Evolutionary conservation across 2,113 vertebrate species (phyloP).

Genomic region (Poeciliopsis prolifica): DNA sequence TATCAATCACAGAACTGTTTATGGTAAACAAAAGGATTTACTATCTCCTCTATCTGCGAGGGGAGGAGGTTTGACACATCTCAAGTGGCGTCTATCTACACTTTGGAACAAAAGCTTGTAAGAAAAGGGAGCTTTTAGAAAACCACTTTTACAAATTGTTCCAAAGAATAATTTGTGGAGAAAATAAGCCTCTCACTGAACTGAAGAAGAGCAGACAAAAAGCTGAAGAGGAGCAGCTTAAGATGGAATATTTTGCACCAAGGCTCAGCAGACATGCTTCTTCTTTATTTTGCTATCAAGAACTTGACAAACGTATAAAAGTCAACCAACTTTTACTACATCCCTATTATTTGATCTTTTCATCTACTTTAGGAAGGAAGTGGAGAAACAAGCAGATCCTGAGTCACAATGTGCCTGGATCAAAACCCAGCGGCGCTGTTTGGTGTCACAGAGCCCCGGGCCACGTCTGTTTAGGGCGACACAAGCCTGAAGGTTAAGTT

Average conservation of each 20-base stretch:
- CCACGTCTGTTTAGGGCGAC: slow-evolving; percentile 46
- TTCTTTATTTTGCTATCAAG: background rate
- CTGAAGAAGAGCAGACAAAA: background rate
- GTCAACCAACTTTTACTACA: background rate
- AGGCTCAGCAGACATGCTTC: slow-evolving; percentile 2
- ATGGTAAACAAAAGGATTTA: slow-evolving; percentile 8
- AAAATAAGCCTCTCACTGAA: slow-evolving; percentile 17
- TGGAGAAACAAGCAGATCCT: slow-evolving; percentile 29
- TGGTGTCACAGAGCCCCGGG: slow-evolving; percentile 38
- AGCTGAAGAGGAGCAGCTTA: slow-evolving; percentile 46
- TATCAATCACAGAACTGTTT: slow-evolving; percentile 27
- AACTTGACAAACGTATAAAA: background rate
- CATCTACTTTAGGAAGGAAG: slow-evolving; percentile 24
- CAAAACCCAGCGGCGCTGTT: slow-evolving; percentile 38
- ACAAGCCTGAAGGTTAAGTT: slow-evolving; percentile 54
- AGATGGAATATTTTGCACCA: slow-evolving; percentile 14
- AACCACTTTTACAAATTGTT: slow-evolving; percentile 46
- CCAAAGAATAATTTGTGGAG: slow-evolving; percentile 17
- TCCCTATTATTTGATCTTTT: slow-evolving; percentile 30
- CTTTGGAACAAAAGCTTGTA: slow-evolving; percentile 51
- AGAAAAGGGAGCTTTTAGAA: slow-evolving; percentile 53
- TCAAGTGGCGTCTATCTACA: slow-evolving; percentile 28
- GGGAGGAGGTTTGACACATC: slow-evolving; percentile 12
- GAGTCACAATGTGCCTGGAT: slow-evolving; percentile 44
- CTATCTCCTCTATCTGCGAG: slow-evolving; percentile 29